Evolutionary conservation across 2,797 vertebrate genomes (phyloP), one percentile per base, ranked within the genome.

Genomic region (Onychomys leucogaster): DNA sequence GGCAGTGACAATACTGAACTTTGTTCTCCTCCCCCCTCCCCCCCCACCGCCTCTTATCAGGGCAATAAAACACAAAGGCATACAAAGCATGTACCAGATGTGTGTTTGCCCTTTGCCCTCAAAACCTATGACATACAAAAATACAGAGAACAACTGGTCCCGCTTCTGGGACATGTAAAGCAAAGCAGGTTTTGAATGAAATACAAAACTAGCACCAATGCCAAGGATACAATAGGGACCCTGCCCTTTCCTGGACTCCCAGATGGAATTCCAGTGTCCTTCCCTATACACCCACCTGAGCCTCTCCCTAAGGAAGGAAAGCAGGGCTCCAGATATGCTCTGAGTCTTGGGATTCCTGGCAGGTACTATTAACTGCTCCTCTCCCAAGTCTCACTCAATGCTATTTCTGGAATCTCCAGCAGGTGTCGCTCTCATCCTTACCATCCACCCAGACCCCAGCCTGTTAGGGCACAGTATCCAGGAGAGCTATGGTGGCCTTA

Each of bases 361-460:
- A 14, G 27, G 32, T 59, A 69, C 19, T 65, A 21, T 84, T 63
- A 43, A 75, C 5, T 32, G 49, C 13, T 25, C 32, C 0, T 25
- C 34, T 3, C 6, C 67, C 37, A 6, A 43, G 3, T 11, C 34
- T 75, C 89, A n/a, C 34, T 57, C 34, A 27, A 9, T 97, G 97
- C 90, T 85, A 43, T 94, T 96, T 43, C 59, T 69, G 59, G 25
- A 25, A 49, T 0, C 0, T 43, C 97, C 98, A 97, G 97, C 85
- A 98, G 98, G 96, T 97, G 98, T 92, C 97, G 96, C 96, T 96
- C 91, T 95, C 94, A 96, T 92, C 96, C 75, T 6, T 80, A 97
- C 94, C 97, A 98, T 97, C 77, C 69, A 90, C 34, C 4, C 57
- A 80, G 84, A 19, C 17, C 37, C 82, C 65, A 29, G 57, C n/a